Evolutionary conservation across 2,888 invertebrate species (phyloP).

Genomic region (Aspidiotus destructor): DNA sequence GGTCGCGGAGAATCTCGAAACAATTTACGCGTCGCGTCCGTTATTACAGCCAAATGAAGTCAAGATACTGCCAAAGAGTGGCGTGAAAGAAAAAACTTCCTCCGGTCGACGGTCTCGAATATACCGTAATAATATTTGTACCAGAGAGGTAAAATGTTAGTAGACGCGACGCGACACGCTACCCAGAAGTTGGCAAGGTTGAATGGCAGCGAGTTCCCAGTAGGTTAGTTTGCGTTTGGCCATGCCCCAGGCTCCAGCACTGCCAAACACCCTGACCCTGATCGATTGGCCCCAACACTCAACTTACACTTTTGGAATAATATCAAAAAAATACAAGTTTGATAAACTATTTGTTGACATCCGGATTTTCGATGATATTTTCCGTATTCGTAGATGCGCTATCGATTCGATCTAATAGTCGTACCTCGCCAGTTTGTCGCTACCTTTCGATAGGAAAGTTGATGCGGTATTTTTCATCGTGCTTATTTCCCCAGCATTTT

Average conservation of each 20-base stretch:
- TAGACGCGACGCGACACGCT: conserved; percentile 9
- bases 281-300: conserved; percentile 31
- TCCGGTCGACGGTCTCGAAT: conserved; percentile 28
- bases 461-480: too few species aligned
- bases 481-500: not conserved
- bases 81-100: not conserved
- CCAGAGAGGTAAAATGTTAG: not conserved
- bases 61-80: conserved; percentile 26
- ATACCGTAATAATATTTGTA: conserved; percentile 3
- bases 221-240: conserved; percentile 34
- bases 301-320: conserved; percentile 28
- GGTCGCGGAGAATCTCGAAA: conserved; percentile 14
- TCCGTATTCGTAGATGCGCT: not conserved
- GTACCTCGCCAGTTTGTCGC: too few species aligned
- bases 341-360: conserved; percentile 32
- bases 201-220: conserved; percentile 32
- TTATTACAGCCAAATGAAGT: conserved; percentile 25
- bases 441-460: too few species aligned
- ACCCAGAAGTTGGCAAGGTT: conserved; percentile 33
- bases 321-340: conserved; percentile 30
- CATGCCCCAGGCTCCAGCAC: conserved; percentile 34
- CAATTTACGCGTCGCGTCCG: conserved; percentile 11
- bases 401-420: not conserved
- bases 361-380: conserved; percentile 14
- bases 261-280: conserved; percentile 34